phyloP scores from a whole-genome alignment of 2,113 vertebrate species.

The Hippocampus abdominalis region DNA sequence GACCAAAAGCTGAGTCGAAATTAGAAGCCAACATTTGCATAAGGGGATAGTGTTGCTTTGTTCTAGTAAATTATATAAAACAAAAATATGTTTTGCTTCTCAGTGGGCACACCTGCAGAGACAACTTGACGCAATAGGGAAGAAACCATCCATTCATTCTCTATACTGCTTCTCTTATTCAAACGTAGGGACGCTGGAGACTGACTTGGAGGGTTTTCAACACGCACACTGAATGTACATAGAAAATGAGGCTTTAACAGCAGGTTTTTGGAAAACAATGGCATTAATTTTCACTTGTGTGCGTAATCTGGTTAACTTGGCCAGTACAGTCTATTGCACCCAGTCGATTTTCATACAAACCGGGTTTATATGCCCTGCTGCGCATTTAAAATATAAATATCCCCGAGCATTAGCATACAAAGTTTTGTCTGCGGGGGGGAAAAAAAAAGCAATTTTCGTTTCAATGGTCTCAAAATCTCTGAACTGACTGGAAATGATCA shows the following conservation, averaged over 20 bases:
- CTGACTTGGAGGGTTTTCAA: not conserved
- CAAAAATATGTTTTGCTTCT: constrained; percentile 34
- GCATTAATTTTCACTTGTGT: not conserved
- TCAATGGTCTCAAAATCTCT: not conserved
- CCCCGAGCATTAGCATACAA: not conserved
- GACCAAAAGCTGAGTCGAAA: constrained; percentile 45
- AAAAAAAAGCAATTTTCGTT: not conserved
- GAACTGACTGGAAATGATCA: not conserved
- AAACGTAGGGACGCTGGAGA: not conserved
- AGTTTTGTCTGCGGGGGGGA: not conserved
- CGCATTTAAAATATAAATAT: not conserved
- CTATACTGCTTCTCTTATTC: not conserved
- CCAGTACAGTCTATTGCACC: not conserved
- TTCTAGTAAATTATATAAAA: constrained; percentile 44
- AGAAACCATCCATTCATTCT: not conserved
- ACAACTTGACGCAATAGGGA: not conserved
- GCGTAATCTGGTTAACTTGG: constrained; percentile 3
- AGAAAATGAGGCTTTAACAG: not conserved
- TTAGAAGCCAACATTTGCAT: constrained; percentile 60
- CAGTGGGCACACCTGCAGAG: not conserved
- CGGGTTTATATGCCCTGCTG: not conserved
- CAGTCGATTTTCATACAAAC: not conserved
- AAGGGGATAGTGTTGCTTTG: constrained; percentile 38
- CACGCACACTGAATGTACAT: not conserved
- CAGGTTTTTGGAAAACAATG: not conserved